A percentile compares a stretch with the other conserved stretches of the same genome.
Conservation (phyloP, 2,113 vertebrate genomes). For the Myocastor coypus region DNA sequence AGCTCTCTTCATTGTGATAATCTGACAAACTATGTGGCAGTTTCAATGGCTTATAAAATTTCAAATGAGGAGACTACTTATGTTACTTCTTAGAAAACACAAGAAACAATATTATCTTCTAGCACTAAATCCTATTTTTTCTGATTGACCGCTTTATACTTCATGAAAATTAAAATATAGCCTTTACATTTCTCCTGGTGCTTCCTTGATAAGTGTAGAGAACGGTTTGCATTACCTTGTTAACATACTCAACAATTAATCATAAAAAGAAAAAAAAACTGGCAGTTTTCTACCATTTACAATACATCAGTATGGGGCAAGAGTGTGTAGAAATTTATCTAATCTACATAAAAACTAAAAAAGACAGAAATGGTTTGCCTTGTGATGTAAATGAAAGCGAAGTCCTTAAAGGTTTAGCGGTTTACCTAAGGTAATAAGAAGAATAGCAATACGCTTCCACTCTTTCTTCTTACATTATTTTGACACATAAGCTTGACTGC, state of each 20-base stretch:
- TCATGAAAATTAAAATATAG: conserved; percentile 12
- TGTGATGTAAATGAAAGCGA: conserved; percentile 46
- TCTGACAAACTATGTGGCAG: not conserved
- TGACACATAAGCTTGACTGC: not conserved
- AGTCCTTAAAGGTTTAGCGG: conserved; percentile 37
- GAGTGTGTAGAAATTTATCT: conserved; percentile 1
- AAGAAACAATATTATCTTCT: not conserved
- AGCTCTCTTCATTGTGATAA: conserved; percentile 14
- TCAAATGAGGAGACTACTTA: not conserved
- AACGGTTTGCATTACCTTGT: not conserved
- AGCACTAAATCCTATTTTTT: not conserved
- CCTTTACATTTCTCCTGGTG: not conserved
- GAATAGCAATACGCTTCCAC: not conserved
- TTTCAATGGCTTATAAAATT: conserved; percentile 38
- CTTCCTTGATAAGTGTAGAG: not conserved
- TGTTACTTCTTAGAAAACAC: not conserved
- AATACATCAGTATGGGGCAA: not conserved
- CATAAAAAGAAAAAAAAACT: conserved; percentile 27
- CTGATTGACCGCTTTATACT: not conserved
- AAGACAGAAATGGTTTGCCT: not conserved
- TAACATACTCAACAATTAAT: conserved; percentile 41
- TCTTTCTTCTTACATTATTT: not conserved
- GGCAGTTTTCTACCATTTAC: not conserved
- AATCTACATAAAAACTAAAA: not conserved
- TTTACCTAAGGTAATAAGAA: not conserved